Percentiles rank a stretch among this genome's conserved stretches.
Evolutionary conservation across 2,888 invertebrate species (phyloP).

Genomic region (Endotricha flammealis): DNA sequence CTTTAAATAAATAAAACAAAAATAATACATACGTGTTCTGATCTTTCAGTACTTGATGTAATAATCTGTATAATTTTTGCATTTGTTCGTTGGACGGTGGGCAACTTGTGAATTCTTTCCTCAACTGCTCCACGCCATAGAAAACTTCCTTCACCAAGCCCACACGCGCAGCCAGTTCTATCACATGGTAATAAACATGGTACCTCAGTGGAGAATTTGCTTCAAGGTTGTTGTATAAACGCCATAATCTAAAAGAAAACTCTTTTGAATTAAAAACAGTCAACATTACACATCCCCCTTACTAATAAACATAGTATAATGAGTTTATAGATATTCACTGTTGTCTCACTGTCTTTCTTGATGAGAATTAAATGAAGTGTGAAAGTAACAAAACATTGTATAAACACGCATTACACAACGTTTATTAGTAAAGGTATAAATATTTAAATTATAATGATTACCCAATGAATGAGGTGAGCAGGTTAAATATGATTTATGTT

Average conservation of each 20-base stretch:
- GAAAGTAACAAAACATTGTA: too few relatives aligned
- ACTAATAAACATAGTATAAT: too few relatives aligned
- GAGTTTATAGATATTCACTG: too few relatives aligned
- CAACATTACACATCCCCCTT: too few relatives aligned
- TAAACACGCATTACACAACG: too few relatives aligned
- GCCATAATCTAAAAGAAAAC: slow-evolving; percentile 84
- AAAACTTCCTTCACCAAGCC: slow-evolving; percentile 92
- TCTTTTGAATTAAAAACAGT: too few relatives aligned
- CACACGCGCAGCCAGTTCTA: slow-evolving; percentile 92
- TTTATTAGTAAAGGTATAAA: too few relatives aligned
- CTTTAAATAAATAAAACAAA: not conserved
- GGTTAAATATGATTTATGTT: too few relatives aligned
- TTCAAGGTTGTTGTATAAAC: slow-evolving; percentile 94
- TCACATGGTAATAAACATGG: slow-evolving; percentile 94
- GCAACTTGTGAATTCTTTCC: slow-evolving; percentile 87
- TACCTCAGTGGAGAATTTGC: slow-evolving; percentile 90
- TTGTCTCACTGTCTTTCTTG: too few relatives aligned
- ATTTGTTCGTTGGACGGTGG: slow-evolving; percentile 92
- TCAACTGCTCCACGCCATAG: slow-evolving; percentile 89
- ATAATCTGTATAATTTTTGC: slow-evolving; percentile 91
- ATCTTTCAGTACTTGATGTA: slow-evolving; percentile 93
- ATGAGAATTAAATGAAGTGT: too few relatives aligned
- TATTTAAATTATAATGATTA: too few relatives aligned
- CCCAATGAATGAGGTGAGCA: too few relatives aligned
- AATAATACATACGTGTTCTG: slow-evolving; percentile 83